Conservation (phyloP, 2,113 vertebrate species). For the Lycaon pictus region DNA sequence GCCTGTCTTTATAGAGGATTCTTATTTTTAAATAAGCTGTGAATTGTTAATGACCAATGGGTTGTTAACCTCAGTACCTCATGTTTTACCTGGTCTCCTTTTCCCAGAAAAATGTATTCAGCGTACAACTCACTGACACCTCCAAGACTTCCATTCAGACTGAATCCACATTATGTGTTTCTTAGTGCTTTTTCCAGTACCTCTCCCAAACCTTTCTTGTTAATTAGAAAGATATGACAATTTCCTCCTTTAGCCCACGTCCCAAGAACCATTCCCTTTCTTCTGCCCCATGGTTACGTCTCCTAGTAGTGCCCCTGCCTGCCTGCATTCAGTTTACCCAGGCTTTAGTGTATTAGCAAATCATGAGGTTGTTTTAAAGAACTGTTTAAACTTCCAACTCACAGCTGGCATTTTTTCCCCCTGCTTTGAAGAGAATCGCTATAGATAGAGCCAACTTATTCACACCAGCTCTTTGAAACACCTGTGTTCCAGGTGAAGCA, state of each 20-base stretch:
- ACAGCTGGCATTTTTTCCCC: background rate
- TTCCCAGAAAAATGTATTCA: background rate
- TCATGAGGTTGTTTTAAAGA: conserved; percentile 46
- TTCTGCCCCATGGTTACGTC: background rate
- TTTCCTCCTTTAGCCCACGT: conserved; percentile 29
- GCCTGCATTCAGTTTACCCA: background rate
- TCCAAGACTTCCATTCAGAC: background rate
- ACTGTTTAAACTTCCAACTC: conserved; percentile 35
- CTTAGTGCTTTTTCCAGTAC: background rate
- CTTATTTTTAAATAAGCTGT: background rate
- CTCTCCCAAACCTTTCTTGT: conserved; percentile 47
- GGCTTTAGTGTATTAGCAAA: conserved; percentile 10
- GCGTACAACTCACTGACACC: background rate
- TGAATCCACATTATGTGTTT: background rate
- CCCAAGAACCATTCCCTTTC: background rate
- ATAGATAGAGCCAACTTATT: conserved; percentile 45
- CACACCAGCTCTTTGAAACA: conserved; percentile 69
- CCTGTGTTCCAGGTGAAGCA: conserved; percentile 57
- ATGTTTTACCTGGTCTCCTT: background rate
- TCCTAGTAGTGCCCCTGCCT: background rate
- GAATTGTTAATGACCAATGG: background rate
- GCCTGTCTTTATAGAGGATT: background rate
- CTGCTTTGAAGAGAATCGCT: conserved; percentile 61
- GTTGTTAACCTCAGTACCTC: background rate
- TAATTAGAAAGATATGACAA: background rate